Conservation (phyloP, 2,797 vertebrate species). For the Notolabrus celidotus region DNA sequence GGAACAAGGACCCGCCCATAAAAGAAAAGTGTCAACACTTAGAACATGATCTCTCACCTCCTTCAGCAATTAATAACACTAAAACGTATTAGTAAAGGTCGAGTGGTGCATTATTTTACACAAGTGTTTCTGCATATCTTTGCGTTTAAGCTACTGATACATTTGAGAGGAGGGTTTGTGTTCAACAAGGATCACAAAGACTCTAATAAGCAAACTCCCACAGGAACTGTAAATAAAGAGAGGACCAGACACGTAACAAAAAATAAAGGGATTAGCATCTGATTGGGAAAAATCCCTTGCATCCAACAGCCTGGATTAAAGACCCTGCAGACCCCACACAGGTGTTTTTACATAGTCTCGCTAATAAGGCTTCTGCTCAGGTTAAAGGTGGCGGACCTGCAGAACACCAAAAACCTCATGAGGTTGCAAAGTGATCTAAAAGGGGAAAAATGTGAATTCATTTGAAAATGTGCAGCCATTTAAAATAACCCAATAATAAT, state of each 20-base stretch:
- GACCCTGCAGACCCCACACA: constrained; percentile 33
- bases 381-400: constrained; percentile 47
- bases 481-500: neutral
- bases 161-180: constrained; percentile 3
- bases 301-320: constrained; percentile 21
- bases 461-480: neutral
- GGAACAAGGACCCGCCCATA: constrained; percentile 41
- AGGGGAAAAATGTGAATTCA: constrained; percentile 4
- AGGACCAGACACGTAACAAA: neutral
- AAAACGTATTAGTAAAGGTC: constrained; percentile 51
- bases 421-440: constrained; percentile 32
- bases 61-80: constrained; percentile 42
- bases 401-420: constrained; percentile 10
- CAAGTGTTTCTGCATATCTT: constrained; percentile 19
- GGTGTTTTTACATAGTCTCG: constrained; percentile 49
- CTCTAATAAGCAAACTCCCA: too few species aligned
- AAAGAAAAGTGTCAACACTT: constrained; percentile 43
- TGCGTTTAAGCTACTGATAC: constrained; percentile 5
- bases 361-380: constrained; percentile 57
- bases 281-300: neutral
- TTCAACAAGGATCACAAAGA: constrained; percentile 6
- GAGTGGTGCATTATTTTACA: constrained; percentile 25
- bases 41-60: constrained; percentile 31
- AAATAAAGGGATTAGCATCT: constrained; percentile 2
- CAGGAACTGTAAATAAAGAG: neutral